These are phyloP conservation scores for Onychostoma macrolepis DNA, from an alignment of 2,113 vertebrate genomes.

Conservation along the genomic window DNA sequence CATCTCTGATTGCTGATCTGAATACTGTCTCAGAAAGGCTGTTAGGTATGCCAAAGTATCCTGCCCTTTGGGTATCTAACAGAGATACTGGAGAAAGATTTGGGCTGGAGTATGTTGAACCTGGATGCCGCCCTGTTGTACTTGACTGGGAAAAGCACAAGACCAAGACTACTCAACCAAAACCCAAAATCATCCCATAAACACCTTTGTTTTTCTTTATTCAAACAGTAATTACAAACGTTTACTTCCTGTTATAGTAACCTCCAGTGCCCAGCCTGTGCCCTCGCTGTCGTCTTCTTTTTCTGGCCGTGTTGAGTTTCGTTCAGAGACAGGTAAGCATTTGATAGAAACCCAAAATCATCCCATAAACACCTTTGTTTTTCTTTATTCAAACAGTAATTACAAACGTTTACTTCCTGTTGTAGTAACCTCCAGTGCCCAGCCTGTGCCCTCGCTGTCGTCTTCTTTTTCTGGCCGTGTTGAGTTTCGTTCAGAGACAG, in stretches of 20 bases:
- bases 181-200: no score
- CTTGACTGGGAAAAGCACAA: slow-evolving; percentile 47
- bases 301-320: no score
- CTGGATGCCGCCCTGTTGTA: slow-evolving; percentile 44
- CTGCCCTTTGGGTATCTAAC: slow-evolving; percentile 21
- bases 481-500: no score
- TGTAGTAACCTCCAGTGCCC: no score
- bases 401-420: not conserved
- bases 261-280: no score
- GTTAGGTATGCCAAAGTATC: slow-evolving; percentile 39
- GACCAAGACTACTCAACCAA: not conserved
- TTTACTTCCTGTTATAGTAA: no score
- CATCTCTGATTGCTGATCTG: slow-evolving; percentile 28
- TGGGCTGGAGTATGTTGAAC: slow-evolving; percentile 46
- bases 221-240: no score
- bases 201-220: no score
- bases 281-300: no score
- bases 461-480: no score
- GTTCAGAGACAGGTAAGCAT: no score
- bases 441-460: no score
- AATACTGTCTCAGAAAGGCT: slow-evolving; percentile 28
- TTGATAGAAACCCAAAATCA: not conserved
- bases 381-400: not conserved
- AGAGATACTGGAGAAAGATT: slow-evolving; percentile 47
- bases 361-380: not conserved